Evolutionary conservation across 1,140 invertebrate species (phyloP).

Genomic region (Epicauta chinensis): DNA sequence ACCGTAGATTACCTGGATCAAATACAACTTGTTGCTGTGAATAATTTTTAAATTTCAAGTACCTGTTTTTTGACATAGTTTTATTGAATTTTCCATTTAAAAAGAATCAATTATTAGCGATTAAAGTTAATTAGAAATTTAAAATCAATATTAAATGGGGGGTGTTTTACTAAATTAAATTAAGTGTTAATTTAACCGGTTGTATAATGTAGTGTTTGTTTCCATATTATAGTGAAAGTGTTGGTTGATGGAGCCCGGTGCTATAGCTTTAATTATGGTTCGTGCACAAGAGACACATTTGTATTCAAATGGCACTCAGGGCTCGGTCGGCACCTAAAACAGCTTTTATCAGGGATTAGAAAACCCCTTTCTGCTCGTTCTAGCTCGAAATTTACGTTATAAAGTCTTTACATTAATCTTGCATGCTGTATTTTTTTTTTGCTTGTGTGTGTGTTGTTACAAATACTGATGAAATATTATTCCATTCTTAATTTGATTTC

Average conservation of each 20-base stretch:
- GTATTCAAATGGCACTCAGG: constrained; percentile 9
- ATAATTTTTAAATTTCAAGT: no score
- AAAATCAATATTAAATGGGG: no score
- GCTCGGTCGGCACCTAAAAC: constrained; percentile 9
- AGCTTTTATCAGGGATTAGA: constrained; percentile 16
- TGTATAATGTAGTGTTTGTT: constrained; percentile 1
- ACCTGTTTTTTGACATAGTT: no score
- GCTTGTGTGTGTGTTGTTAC: neutral
- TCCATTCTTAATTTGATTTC: constrained; percentile 5
- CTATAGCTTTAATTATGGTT: constrained; percentile 13
- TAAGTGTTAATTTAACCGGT: no score
- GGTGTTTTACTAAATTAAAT: no score
- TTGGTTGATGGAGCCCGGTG: neutral
- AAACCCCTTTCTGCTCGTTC: neutral
- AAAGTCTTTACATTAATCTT: constrained; percentile 5
- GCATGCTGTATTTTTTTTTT: constrained; percentile 3
- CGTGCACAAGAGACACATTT: constrained; percentile 4
- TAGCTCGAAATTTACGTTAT: constrained; percentile 2
- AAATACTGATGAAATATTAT: constrained; percentile 5
- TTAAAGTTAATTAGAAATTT: no score
- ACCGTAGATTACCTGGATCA: no score
- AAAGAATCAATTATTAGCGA: no score
- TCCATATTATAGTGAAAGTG: constrained; percentile 1
- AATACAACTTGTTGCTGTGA: no score
- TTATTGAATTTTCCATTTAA: no score